Conservation (phyloP, 2,888 invertebrate genomes). For the Drosophila pseudotalamancana region DNA sequence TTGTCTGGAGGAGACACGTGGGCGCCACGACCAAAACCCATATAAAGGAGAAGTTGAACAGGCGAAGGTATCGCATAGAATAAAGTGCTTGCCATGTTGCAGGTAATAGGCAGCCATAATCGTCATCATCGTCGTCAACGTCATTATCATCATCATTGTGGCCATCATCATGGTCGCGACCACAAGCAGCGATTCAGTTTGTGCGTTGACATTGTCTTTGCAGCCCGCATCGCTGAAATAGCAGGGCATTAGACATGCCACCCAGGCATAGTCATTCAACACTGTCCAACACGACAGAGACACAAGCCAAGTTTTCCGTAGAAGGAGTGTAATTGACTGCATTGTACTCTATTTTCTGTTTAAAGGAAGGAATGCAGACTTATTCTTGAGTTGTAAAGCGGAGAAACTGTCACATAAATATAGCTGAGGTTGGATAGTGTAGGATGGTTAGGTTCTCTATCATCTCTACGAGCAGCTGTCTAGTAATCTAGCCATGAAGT, state of each 20-base stretch:
- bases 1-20: conserved; percentile 72
- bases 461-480: too few species aligned
- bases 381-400: not conserved
- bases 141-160: conserved; percentile 49
- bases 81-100: conserved; percentile 38
- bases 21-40: conserved; percentile 49
- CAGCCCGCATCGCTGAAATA: conserved; percentile 42
- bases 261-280: conserved; percentile 17
- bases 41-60: conserved; percentile 1
- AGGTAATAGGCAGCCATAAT: conserved; percentile 66
- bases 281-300: conserved; percentile 23
- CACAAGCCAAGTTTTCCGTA: not conserved
- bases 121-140: conserved; percentile 45
- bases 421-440: not conserved
- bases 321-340: not conserved
- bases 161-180: conserved; percentile 48
- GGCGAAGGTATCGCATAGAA: conserved; percentile 11
- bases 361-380: not conserved
- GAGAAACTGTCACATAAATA: too few species aligned
- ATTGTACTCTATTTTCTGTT: not conserved
- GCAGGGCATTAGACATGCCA: conserved; percentile 45
- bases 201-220: conserved; percentile 47
- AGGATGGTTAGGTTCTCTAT: too few species aligned
- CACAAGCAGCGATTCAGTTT: conserved; percentile 14
- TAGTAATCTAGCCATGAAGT: too few species aligned